Evolutionary conservation across 2,113 vertebrate genomes (phyloP).

Genomic region (Felis chaus): DNA sequence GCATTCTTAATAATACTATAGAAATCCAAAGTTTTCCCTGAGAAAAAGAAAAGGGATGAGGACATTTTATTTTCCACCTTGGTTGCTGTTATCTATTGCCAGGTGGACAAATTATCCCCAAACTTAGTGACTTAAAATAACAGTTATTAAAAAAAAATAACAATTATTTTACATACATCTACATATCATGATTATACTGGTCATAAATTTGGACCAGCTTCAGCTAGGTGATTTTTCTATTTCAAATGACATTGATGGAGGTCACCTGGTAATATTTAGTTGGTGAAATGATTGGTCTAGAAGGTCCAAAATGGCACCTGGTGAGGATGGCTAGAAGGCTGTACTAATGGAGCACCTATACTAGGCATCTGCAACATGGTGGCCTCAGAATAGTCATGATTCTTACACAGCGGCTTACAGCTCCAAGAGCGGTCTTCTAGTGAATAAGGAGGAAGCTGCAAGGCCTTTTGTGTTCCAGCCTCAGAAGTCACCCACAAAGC

Average conservation of each 20-base stretch:
- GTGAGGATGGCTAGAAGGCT: background rate
- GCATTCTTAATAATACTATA: background rate
- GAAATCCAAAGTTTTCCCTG: background rate
- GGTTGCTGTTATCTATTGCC: background rate
- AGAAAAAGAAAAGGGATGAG: background rate
- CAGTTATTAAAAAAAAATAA: background rate
- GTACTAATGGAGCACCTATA: background rate
- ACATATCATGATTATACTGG: background rate
- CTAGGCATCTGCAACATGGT: background rate
- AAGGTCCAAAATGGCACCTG: background rate
- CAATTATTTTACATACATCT: background rate
- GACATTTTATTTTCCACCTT: background rate
- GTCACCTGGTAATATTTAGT: background rate
- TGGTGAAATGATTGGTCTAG: background rate
- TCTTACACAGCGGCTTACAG: background rate
- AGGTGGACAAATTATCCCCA: background rate
- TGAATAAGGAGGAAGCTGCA: background rate
- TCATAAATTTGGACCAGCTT: background rate
- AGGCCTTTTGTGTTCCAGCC: background rate
- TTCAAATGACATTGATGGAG: background rate
- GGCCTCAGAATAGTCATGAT: background rate
- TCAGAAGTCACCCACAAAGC: background rate
- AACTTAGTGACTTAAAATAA: background rate
- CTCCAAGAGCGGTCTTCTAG: background rate
- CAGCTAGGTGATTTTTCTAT: background rate